Evolutionary conservation across 2,113 vertebrate species (phyloP).

Genomic region (Triplophysa dalaica): DNA sequence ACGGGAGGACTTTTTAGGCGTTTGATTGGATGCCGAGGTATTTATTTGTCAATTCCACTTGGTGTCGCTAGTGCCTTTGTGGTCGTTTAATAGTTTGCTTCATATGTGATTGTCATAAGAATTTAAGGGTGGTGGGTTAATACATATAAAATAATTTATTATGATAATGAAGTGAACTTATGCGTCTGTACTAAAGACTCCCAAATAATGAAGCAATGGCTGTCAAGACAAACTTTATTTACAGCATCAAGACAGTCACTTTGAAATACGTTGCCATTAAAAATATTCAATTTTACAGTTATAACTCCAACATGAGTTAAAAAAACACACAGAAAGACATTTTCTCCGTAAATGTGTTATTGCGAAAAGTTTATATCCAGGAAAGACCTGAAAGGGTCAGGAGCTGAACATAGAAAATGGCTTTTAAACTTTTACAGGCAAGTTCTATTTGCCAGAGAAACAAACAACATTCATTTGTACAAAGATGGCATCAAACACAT

Average conservation of each 20-base stretch:
- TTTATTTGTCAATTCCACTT: too few relatives aligned
- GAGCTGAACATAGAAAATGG: conserved; percentile 47
- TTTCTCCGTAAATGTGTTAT: conserved; percentile 40
- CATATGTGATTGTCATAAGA: too few relatives aligned
- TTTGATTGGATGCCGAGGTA: too few relatives aligned
- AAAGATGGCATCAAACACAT: conserved; percentile 36
- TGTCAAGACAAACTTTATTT: conserved; percentile 56
- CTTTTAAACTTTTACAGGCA: conserved; percentile 59
- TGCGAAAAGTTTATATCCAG: conserved; percentile 42
- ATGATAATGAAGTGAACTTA: too few relatives aligned
- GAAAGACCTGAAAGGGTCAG: conserved; percentile 20
- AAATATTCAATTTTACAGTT: conserved; percentile 47
- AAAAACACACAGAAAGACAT: conserved; percentile 17
- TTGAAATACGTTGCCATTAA: conserved; percentile 47
- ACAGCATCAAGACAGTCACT: conserved; percentile 57
- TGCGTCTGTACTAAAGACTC: too few relatives aligned
- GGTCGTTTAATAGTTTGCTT: too few relatives aligned
- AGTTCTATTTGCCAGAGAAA: conserved; percentile 33
- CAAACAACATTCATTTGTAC: conserved; percentile 49
- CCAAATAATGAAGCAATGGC: too few relatives aligned
- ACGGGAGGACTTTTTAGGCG: too few relatives aligned
- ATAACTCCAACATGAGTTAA: conserved; percentile 30
- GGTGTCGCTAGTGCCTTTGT: too few relatives aligned
- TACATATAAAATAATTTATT: too few relatives aligned
- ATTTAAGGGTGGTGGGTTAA: too few relatives aligned